Evolutionary conservation across 2,113 vertebrate species (phyloP).

Genomic region (Petaurus breviceps): DNA sequence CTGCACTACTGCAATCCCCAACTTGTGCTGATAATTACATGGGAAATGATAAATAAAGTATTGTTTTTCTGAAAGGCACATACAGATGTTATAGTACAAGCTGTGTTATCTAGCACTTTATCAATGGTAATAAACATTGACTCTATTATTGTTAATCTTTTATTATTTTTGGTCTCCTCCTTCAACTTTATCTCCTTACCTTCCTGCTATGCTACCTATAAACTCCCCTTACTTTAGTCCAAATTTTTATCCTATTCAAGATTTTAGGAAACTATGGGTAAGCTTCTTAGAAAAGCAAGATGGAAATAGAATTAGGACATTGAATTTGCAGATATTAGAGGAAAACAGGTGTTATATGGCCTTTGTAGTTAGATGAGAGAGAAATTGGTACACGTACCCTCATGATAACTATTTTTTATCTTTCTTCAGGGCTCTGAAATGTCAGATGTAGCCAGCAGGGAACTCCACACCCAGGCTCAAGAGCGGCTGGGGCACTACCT

Average conservation of each 20-base stretch:
- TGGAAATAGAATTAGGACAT: slow-evolving; percentile 38
- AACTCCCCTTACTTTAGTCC: background rate
- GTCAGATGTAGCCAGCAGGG: slow-evolving; percentile 86
- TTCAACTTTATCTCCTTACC: background rate
- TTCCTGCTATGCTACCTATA: slow-evolving; percentile 10
- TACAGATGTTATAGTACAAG: background rate
- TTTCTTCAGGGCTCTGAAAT: slow-evolving; percentile 83
- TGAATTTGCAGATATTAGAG: slow-evolving; percentile 31
- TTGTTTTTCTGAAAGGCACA: background rate
- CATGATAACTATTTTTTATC: slow-evolving; percentile 30
- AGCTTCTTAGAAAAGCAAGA: background rate
- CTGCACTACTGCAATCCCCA: background rate
- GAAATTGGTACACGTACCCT: background rate
- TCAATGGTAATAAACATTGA: background rate
- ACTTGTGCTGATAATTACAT: background rate
- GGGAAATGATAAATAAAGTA: background rate
- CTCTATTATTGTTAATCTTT: background rate
- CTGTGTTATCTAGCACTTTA: background rate
- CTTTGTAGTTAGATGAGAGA: slow-evolving; percentile 42
- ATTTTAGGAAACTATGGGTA: slow-evolving; percentile 37
- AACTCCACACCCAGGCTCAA: slow-evolving; percentile 88
- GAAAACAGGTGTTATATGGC: slow-evolving; percentile 16
- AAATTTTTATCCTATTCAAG: slow-evolving; percentile 40
- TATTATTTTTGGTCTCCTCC: slow-evolving; percentile 24
- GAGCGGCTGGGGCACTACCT: slow-evolving; percentile 86